Base-by-base conservation (phyloP, 2,797 vertebrate species). In the Amazona finschi region DNA sequence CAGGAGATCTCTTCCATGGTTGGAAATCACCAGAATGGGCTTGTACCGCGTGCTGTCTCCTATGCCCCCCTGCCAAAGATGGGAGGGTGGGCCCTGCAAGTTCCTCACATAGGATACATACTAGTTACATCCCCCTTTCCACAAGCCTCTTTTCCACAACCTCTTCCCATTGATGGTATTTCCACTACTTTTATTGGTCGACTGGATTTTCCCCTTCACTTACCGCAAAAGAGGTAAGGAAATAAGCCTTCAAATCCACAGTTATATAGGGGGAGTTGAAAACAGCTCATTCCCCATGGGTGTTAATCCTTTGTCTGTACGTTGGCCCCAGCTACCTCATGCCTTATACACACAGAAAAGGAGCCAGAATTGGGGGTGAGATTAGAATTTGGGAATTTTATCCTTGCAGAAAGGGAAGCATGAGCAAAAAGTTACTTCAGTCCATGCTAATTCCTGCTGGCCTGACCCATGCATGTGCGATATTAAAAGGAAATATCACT, bases 211-310 rank as follows among this genome's bases (percentile, higher is more conserved):
- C 31, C 75, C 49, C 53, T 90, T 89, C 84, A 72, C 75, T 83
- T 83, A 55, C 72, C 0, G 0, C 78, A 65, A 83, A 72, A 91
- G 76, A 83, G 43, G 79, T 38, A 89, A 87, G 65, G 71, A 85
- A 85, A 52, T 72, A 78, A 77, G 39, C 38, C 46, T 89, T 94
- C 53, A 69, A 96, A 94, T 69, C 65, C 82, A 92, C 38, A 86
- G 79, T 50, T 81, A 83, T 85, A 30, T 33, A 69, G 53, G 50
- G n/a, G 21, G 19, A 87, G 62, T 11, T 75, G 87, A 69, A 89
- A 96, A 84, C 65, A 84, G 85, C 66, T 65, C 49, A 53, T 61
- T 91, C 57, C 70, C 69, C 28, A 69, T 0, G 1, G 16, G 24
- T 72, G 92, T 69, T 92, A 95, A 90, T 72, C 52, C 52, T 71